A percentile compares a stretch with the other conserved stretches of the same genome.
Evolutionary conservation across 2,113 vertebrate species (phyloP).

Genomic region (Ranitomeya variabilis): DNA sequence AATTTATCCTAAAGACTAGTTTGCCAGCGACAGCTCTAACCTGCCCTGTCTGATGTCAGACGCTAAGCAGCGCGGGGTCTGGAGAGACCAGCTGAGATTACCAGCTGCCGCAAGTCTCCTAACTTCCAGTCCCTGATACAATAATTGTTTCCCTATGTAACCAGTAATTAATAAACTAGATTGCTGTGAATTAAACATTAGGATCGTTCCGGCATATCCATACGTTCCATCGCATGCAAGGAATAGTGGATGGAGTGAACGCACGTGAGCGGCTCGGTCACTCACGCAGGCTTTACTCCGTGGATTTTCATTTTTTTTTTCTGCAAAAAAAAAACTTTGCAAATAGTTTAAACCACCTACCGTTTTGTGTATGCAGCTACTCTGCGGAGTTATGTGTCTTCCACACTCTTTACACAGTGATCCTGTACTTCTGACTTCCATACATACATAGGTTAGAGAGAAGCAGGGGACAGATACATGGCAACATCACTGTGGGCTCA

Average conservation of each 20-base stretch:
- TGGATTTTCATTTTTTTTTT: background rate
- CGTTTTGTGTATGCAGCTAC: background rate
- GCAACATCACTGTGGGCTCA: background rate
- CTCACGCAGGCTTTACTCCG: background rate
- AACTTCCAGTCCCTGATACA: background rate
- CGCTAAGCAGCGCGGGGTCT: constrained; percentile 27
- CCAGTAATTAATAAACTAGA: background rate
- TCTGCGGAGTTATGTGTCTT: background rate
- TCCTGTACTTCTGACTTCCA: background rate
- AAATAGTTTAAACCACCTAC: background rate
- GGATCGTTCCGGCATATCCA: constrained; percentile 9
- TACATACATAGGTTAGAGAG: background rate
- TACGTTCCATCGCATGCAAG: background rate
- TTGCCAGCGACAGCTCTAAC: constrained; percentile 11
- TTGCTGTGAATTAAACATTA: background rate
- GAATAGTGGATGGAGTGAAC: background rate
- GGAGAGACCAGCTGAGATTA: constrained; percentile 14
- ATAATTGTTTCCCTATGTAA: background rate
- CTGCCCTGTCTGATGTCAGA: constrained; percentile 33
- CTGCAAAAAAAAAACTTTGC: background rate
- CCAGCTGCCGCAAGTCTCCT: background rate
- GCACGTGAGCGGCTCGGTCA: background rate
- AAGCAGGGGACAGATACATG: background rate
- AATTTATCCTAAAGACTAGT: constrained; percentile 28
- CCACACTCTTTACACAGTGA: background rate